These are phyloP conservation scores for Crocuta crocuta DNA, from an alignment of 2,113 vertebrate species.

Conservation along the genomic window DNA sequence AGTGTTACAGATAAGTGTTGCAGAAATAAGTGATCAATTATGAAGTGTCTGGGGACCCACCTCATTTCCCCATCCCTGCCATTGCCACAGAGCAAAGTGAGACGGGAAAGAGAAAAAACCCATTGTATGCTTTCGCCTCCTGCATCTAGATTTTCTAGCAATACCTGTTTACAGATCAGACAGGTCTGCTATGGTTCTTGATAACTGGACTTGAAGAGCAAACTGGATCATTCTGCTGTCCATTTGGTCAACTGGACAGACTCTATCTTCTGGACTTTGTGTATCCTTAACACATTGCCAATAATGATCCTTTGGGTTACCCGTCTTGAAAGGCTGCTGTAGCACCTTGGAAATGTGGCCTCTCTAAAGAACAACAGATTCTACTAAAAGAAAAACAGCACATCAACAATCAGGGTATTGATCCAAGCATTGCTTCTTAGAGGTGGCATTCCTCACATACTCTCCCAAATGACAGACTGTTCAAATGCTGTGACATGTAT, in stretches of 20 bases:
- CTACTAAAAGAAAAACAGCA: background rate
- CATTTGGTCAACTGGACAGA: background rate
- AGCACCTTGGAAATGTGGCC: background rate
- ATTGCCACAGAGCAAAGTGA: constrained; percentile 19
- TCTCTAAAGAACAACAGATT: background rate
- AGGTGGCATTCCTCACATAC: background rate
- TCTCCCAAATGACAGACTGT: constrained; percentile 43
- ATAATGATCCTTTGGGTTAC: background rate
- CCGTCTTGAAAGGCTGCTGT: constrained; percentile 6
- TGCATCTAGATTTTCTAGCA: constrained; percentile 8
- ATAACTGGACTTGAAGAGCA: background rate
- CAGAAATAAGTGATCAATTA: background rate
- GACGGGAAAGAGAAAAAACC: background rate
- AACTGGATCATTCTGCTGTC: background rate
- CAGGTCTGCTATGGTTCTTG: background rate
- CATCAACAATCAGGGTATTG: background rate
- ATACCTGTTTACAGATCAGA: background rate
- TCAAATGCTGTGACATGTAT: constrained; percentile 38
- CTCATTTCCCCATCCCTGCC: background rate
- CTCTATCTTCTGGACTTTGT: background rate
- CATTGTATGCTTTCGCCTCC: background rate
- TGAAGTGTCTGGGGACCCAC: background rate
- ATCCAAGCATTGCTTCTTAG: background rate
- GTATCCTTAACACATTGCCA: background rate
- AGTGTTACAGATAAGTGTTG: background rate